Evolutionary conservation across 1,140 invertebrate species (phyloP), one percentile per base, ranked within the genome.

Genomic region (Dendrolimus kikuchii): DNA sequence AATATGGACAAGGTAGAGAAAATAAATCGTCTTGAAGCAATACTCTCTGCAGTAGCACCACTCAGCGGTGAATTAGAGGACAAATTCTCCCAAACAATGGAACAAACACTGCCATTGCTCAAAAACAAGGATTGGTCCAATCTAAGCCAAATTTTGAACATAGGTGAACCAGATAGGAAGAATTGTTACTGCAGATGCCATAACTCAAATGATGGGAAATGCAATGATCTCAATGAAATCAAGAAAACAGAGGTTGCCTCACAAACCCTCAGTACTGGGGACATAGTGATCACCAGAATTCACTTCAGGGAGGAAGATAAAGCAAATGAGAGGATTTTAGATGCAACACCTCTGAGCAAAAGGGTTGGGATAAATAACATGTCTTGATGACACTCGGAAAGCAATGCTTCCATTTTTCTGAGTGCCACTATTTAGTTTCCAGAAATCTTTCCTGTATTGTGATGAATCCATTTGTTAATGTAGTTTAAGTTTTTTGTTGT

Each of bases 261-360:
- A 53, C 95, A 97, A 81, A 97, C 96, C 2, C 84, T 96, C 8
- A 96, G 95, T 69, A 97, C 96, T n/a, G 95, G 96, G 49, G 95
- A 97, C 80, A 95, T 97, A 75, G 95, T 96, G 37, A 96, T 97
- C 61, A 97, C 95, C 46, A 95, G 94, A 86, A 95, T 97, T 64
- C 95, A 92, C 82, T 94, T 95, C 81, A 91, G 92, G 47, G 93
- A 95, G 61, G 90, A 91, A 62, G 89, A 90, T 49, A 89, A 90
- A 53, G 71, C 82, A n/a, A 88, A 89, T 53, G 90, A 91, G 62
- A 85, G 88, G 64, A 80, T 87, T 39, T 59, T 90, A 10, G 86
- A 88, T 40, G 87, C 86, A 42, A 87, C 88, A 4, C 87, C 89
- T 7, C 53, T 65, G 39, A 79, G 71, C 57, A 87, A 86, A 65